Conservation (phyloP, 2,888 invertebrate genomes). For the Aspidiotus destructor region DNA sequence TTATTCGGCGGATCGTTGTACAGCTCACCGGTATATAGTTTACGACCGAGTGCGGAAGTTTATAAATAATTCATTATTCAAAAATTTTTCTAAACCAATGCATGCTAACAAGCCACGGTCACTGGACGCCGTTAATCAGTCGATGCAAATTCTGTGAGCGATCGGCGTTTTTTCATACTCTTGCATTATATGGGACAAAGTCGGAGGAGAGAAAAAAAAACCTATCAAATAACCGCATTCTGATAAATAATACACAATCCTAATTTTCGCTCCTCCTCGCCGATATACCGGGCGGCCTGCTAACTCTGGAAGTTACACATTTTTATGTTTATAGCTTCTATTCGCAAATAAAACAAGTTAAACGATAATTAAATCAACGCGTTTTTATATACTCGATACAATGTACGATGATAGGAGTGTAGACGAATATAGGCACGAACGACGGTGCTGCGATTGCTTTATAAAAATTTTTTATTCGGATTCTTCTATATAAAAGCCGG, state of each 20-base stretch:
- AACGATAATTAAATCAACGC: slow-evolving; percentile 19
- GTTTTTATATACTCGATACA: slow-evolving; percentile 9
- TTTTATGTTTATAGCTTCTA: slow-evolving; percentile 22
- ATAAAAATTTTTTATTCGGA: too few relatives aligned
- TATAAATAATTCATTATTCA: slow-evolving; percentile 15
- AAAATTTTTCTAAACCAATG: slow-evolving; percentile 7
- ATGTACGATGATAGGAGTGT: neutral
- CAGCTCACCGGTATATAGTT: neutral
- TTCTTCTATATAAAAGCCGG: too few relatives aligned
- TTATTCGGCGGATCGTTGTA: slow-evolving; percentile 4
- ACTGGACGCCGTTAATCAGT: slow-evolving; percentile 1
- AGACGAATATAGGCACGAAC: too few relatives aligned
- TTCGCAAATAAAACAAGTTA: slow-evolving; percentile 26
- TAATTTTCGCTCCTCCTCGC: neutral
- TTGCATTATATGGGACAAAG: neutral
- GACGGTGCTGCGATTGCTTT: too few relatives aligned
- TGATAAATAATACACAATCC: neutral
- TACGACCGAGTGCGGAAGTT: slow-evolving; percentile 11
- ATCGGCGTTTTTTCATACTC: neutral
- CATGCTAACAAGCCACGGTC: neutral
- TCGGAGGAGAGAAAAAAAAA: neutral
- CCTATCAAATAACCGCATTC: neutral
- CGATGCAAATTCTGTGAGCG: neutral
- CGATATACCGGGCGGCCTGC: slow-evolving; percentile 18
- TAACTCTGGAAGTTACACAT: slow-evolving; percentile 18